Evolutionary conservation across 2,888 invertebrate species (phyloP).

Genomic region (Eilema griseolum): DNA sequence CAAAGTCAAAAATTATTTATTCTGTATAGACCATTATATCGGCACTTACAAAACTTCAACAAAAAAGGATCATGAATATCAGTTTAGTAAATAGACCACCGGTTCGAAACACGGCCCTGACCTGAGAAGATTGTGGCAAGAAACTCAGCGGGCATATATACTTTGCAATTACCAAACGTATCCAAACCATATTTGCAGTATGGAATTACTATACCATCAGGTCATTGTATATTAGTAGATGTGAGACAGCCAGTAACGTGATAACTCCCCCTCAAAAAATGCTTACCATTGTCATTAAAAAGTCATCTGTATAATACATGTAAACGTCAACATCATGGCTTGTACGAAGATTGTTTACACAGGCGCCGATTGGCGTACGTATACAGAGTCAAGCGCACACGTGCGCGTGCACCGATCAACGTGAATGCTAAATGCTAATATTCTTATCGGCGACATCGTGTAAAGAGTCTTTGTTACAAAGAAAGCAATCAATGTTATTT

Average conservation of each 20-base stretch:
- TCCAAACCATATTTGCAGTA: neutral
- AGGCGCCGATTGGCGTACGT: conserved; percentile 40
- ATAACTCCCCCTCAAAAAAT: neutral
- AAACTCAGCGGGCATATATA: too few relatives aligned
- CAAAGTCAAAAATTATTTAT: too few relatives aligned
- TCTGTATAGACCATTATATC: too few relatives aligned
- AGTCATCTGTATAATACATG: neutral
- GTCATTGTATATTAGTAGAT: neutral
- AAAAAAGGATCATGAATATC: too few relatives aligned
- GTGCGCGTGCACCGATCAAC: conserved; percentile 48
- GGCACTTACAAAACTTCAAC: too few relatives aligned
- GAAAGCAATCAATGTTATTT: conserved; percentile 26
- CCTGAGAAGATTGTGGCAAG: too few relatives aligned
- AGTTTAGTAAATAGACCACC: too few relatives aligned
- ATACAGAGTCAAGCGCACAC: conserved; percentile 41
- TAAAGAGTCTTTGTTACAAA: conserved; percentile 25
- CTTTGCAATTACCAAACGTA: too few relatives aligned
- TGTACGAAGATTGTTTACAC: conserved; percentile 38
- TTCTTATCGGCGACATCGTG: conserved; percentile 45
- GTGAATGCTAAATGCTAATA: conserved; percentile 48
- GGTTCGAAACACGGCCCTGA: too few relatives aligned
- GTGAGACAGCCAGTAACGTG: neutral
- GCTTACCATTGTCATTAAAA: neutral
- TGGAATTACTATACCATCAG: neutral
- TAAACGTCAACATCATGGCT: conserved; percentile 19